phyloP scores from a whole-genome alignment of 2,888 invertebrate genomes.

The Drosophila neutralis region DNA sequence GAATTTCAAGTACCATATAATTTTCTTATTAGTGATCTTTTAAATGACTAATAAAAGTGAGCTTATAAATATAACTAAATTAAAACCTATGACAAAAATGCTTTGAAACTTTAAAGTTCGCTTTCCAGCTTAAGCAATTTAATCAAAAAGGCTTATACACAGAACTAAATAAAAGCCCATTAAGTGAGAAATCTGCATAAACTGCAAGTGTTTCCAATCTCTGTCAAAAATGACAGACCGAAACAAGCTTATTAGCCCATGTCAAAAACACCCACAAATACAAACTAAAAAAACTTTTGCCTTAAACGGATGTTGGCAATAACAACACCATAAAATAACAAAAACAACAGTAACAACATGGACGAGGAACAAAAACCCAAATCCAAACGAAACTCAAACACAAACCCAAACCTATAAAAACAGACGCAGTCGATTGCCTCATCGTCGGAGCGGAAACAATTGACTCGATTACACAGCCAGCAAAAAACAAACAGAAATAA shows the following conservation, averaged over 20 bases:
- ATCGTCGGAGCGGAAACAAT: slow-evolving; percentile 77
- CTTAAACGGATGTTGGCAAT: slow-evolving; percentile 70
- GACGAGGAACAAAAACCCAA: slow-evolving; percentile 30
- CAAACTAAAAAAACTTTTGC: slow-evolving; percentile 12
- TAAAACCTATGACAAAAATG: background rate
- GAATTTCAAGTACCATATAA: background rate
- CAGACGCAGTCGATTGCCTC: slow-evolving; percentile 77
- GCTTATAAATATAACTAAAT: background rate
- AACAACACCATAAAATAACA: slow-evolving; percentile 63
- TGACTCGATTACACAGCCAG: slow-evolving; percentile 74
- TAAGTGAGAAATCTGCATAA: slow-evolving; percentile 22
- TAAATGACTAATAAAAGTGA: background rate
- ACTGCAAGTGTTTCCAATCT: slow-evolving; percentile 31
- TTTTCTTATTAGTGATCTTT: background rate
- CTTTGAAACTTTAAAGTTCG: background rate
- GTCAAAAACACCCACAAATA: slow-evolving; percentile 62
- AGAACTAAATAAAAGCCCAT: slow-evolving; percentile 16
- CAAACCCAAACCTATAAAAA: slow-evolving; percentile 64
- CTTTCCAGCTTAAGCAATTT: background rate
- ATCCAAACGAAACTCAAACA: slow-evolving; percentile 37
- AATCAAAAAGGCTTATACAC: slow-evolving; percentile 15
- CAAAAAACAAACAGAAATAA: slow-evolving; percentile 18
- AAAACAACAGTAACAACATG: slow-evolving; percentile 28
- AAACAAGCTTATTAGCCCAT: slow-evolving; percentile 74
- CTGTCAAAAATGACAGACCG: slow-evolving; percentile 58